A percentile compares a stretch with the other conserved stretches of the same genome.
Evolutionary conservation across 1,140 invertebrate species (phyloP).

Genomic region (Caerostris extrusa): DNA sequence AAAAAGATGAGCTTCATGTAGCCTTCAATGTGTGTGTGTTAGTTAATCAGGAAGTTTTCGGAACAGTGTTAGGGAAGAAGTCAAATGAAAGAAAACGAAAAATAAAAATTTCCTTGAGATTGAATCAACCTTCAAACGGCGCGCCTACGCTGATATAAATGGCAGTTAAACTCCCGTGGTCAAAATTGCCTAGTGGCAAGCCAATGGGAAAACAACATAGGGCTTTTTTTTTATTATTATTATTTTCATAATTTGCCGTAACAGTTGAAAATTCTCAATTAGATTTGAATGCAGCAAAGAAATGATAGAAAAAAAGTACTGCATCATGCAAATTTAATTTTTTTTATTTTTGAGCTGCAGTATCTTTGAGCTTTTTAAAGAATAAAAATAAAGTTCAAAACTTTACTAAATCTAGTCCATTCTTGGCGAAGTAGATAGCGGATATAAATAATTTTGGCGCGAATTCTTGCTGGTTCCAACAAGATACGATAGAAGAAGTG

Average conservation of each 20-base stretch:
- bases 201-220: neutral
- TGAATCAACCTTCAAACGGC: slow-evolving; percentile 63
- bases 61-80: neutral
- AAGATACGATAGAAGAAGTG: too few species aligned
- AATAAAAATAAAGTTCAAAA: too few species aligned
- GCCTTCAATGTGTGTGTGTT: neutral
- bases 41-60: slow-evolving; percentile 64
- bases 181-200: neutral
- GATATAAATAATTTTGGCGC: too few species aligned
- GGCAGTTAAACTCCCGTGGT: neutral
- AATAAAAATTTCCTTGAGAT: neutral
- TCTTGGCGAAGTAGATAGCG: too few species aligned
- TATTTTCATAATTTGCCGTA: neutral
- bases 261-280: neutral
- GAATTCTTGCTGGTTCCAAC: too few species aligned
- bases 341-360: too few species aligned
- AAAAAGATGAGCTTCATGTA: neutral
- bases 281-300: neutral
- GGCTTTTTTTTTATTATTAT: neutral
- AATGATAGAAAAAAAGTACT: too few species aligned
- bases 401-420: too few species aligned
- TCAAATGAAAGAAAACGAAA: neutral
- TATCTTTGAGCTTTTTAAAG: too few species aligned
- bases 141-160: slow-evolving; percentile 35
- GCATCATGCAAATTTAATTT: too few species aligned